These are phyloP conservation scores for Calameuta pallipes DNA, from an alignment of 2,888 invertebrate genomes.

Conservation along the genomic window DNA sequence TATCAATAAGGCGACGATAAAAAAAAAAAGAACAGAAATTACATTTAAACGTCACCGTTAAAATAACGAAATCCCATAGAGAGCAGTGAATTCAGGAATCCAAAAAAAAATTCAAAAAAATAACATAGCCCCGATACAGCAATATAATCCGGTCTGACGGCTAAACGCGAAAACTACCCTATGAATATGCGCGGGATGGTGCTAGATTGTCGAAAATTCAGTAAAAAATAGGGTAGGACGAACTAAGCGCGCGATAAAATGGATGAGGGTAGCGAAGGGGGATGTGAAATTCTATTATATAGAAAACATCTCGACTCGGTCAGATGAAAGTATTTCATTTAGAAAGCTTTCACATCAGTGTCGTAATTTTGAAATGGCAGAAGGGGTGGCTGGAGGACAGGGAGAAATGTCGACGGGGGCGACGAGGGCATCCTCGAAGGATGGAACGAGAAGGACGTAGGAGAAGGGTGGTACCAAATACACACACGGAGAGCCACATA, in stretches of 20 bases:
- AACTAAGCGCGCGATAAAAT: conserved; percentile 2
- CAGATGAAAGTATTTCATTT: conserved; percentile 36
- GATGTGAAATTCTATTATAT: conserved; percentile 11
- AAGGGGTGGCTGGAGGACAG: conserved; percentile 17
- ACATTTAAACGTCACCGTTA: not conserved
- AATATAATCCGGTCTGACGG: not conserved
- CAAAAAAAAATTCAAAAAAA: not conserved
- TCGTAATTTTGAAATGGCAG: conserved; percentile 31
- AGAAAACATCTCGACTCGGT: conserved; percentile 6
- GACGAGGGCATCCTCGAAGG: conserved; percentile 19
- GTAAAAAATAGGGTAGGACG: not conserved
- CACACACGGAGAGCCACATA: not conserved
- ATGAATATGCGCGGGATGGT: not conserved
- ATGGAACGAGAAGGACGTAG: conserved; percentile 20
- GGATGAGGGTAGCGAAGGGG: conserved; percentile 6
- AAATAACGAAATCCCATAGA: not conserved
- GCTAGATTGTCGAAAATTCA: not conserved
- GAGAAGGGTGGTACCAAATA: not conserved
- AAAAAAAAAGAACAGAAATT: not conserved
- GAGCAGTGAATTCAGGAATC: not conserved
- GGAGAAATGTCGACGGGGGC: not conserved
- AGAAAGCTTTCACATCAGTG: conserved; percentile 31
- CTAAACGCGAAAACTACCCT: not conserved
- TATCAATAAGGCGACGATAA: not conserved
- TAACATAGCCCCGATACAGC: not conserved